A percentile compares a stretch with the other conserved stretches of the same genome.
phyloP scores from a whole-genome alignment of 2,113 vertebrate genomes.

The Probosciger aterrimus region DNA sequence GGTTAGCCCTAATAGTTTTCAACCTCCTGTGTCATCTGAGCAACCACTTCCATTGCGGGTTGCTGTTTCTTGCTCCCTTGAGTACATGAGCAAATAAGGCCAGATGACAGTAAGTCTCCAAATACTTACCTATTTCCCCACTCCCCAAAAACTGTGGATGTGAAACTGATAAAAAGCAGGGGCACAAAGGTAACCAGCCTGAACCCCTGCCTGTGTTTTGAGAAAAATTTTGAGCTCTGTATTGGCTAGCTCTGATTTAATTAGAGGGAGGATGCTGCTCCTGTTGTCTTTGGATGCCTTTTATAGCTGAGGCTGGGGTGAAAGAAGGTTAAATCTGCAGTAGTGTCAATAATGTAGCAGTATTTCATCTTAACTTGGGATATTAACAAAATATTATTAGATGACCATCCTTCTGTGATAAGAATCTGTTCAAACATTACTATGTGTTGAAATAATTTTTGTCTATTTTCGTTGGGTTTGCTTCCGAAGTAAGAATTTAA shows the following conservation, averaged over 20 bases:
- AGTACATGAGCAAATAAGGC: not conserved
- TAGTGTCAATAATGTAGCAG: slow-evolving; percentile 17
- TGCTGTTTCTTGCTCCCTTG: not conserved
- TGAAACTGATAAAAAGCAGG: not conserved
- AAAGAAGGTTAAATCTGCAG: slow-evolving; percentile 10
- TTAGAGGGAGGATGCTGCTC: slow-evolving; percentile 8
- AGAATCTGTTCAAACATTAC: slow-evolving; percentile 9
- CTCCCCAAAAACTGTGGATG: not conserved
- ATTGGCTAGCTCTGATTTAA: not conserved
- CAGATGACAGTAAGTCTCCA: not conserved
- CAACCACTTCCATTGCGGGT: not conserved
- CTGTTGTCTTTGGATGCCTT: slow-evolving; percentile 51
- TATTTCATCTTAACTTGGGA: slow-evolving; percentile 14
- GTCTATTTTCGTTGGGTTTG: slow-evolving; percentile 9
- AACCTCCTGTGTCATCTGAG: not conserved
- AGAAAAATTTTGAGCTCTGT: not conserved
- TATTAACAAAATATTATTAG: slow-evolving; percentile 32
- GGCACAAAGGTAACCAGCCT: not conserved
- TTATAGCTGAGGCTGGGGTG: not conserved
- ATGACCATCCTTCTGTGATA: slow-evolving; percentile 9
- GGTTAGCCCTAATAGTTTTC: not conserved
- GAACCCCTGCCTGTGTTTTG: not conserved
- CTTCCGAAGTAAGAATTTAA: not conserved
- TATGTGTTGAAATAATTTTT: slow-evolving; percentile 43
- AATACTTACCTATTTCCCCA: not conserved